Evolutionary conservation across 2,113 vertebrate species (phyloP).

Genomic region (Phoxinus phoxinus): DNA sequence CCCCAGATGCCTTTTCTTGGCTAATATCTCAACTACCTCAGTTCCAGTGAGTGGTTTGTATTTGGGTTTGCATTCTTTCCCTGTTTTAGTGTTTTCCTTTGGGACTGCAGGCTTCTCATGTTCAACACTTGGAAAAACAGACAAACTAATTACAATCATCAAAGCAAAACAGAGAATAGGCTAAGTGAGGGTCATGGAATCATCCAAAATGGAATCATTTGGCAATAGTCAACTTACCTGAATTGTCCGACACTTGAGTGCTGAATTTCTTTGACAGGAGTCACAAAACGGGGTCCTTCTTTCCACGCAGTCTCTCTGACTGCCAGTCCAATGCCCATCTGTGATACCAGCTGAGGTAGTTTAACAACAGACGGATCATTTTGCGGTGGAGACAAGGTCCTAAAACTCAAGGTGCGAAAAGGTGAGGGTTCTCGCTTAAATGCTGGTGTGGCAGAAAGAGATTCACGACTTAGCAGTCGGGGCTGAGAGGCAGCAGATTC

Average conservation of each 20-base stretch:
- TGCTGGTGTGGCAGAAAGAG: slow-evolving; percentile 28
- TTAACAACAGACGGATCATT: slow-evolving; percentile 50
- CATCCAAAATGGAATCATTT: background rate
- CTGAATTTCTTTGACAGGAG: slow-evolving; percentile 42
- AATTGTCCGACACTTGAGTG: background rate
- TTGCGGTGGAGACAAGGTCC: slow-evolving; percentile 12
- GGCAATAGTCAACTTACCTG: slow-evolving; percentile 54
- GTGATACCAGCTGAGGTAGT: slow-evolving; percentile 60
- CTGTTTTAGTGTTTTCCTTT: slow-evolving; percentile 29
- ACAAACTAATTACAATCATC: background rate
- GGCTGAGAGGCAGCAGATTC: background rate
- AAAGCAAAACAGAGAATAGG: slow-evolving; percentile 22
- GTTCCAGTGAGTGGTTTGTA: slow-evolving; percentile 28
- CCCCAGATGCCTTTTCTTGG: slow-evolving; percentile 33
- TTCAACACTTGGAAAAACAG: slow-evolving; percentile 56
- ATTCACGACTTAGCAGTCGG: background rate
- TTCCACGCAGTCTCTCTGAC: slow-evolving; percentile 54
- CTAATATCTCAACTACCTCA: slow-evolving; percentile 44
- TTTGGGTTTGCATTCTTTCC: slow-evolving; percentile 28
- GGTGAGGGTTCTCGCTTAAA: slow-evolving; percentile 33
- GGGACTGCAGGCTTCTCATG: slow-evolving; percentile 28
- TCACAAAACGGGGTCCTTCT: slow-evolving; percentile 57
- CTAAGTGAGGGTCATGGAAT: too few species aligned
- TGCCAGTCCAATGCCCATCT: slow-evolving; percentile 49
- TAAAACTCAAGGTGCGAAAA: slow-evolving; percentile 6